phyloP scores from a whole-genome alignment of 2,113 vertebrate genomes.

The Tretioscincus oriximinensis region DNA sequence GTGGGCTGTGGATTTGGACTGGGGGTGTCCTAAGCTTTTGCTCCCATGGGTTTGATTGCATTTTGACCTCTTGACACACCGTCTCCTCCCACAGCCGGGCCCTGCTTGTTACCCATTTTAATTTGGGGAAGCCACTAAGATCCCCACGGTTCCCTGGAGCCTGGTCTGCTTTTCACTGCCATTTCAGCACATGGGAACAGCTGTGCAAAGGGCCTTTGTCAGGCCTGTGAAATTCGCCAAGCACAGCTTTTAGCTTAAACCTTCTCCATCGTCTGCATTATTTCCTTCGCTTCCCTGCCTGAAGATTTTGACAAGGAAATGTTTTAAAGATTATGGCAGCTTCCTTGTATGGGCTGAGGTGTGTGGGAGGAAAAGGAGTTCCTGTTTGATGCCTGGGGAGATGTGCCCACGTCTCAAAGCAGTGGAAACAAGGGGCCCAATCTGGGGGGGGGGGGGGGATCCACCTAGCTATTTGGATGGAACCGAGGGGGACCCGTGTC shows the following conservation, averaged over 20 bases:
- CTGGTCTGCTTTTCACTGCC: background rate
- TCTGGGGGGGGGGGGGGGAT: no score
- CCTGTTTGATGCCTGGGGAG: background rate
- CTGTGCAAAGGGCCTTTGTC: background rate
- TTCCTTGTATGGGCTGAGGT: background rate
- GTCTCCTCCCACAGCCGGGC: background rate
- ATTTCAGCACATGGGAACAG: background rate
- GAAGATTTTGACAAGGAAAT: conserved; percentile 30
- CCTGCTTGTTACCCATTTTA: background rate
- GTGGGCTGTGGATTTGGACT: no score
- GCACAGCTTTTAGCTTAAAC: conserved; percentile 40
- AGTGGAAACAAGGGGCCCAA: no score
- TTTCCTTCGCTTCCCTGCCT: conserved; percentile 17
- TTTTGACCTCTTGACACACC: background rate
- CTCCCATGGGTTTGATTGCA: background rate
- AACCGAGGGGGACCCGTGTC: no score
- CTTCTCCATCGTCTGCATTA: background rate
- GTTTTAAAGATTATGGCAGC: conserved; percentile 8
- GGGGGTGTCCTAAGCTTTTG: no score
- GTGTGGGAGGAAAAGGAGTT: rapidly evolving
- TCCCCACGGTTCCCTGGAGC: background rate
- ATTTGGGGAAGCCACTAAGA: background rate
- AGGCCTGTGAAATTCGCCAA: conserved; percentile 28
- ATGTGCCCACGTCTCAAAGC: no score
- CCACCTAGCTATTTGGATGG: no score